Conservation (phyloP, 2,888 invertebrate species). For the Tinea pellionella region DNA sequence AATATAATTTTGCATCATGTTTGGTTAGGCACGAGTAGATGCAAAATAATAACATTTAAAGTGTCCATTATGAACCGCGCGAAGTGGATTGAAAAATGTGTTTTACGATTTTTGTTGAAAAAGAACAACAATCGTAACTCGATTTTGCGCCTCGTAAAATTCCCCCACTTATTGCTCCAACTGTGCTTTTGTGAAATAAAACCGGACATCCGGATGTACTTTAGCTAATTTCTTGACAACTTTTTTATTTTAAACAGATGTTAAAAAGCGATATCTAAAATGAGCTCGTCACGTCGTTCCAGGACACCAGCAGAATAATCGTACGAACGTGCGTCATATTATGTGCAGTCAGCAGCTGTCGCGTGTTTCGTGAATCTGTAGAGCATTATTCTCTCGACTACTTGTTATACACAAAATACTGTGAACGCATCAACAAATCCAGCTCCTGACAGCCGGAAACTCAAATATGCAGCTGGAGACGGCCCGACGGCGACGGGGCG, state of each 20-base stretch:
- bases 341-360: no score
- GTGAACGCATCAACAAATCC: background rate
- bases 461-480: background rate
- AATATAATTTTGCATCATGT: no score
- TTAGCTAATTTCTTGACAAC: background rate
- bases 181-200: background rate
- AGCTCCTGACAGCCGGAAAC: background rate
- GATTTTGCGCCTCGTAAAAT: background rate
- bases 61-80: background rate
- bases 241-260: constrained; percentile 1
- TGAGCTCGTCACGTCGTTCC: background rate
- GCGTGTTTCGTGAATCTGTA: no score
- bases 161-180: background rate
- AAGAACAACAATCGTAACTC: background rate
- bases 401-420: background rate
- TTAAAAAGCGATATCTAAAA: background rate
- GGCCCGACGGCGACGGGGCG: no score
- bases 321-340: no score
- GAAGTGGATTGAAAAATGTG: background rate
- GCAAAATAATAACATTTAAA: background rate
- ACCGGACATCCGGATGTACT: constrained; percentile 1
- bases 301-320: background rate
- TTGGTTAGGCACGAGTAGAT: no score
- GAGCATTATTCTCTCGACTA: no score
- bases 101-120: background rate